Conservation (phyloP, 2,113 vertebrate genomes). For the Petaurus breviceps region DNA sequence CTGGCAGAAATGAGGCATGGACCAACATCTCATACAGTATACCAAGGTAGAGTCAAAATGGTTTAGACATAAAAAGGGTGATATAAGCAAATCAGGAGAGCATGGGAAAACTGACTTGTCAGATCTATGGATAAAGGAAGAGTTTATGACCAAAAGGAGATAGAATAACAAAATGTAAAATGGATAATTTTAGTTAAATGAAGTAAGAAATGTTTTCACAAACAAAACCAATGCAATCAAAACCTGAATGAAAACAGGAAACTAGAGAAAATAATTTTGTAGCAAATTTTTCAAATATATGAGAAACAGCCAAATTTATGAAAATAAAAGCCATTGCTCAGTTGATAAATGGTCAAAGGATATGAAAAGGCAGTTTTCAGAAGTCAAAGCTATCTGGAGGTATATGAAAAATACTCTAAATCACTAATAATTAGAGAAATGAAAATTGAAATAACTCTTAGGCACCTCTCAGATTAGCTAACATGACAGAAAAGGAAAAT, state of each 20-base stretch:
- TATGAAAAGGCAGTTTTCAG: neutral
- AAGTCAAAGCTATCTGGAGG: neutral
- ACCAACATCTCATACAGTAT: too few species aligned
- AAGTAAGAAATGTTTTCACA: neutral
- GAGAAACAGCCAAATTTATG: neutral
- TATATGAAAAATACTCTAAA: neutral
- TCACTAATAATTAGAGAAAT: neutral
- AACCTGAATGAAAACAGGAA: neutral
- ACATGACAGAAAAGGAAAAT: neutral
- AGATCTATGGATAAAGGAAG: neutral
- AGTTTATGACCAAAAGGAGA: neutral
- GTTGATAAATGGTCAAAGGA: neutral
- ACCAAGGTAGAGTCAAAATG: neutral
- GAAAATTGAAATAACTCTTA: neutral
- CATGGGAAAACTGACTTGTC: neutral
- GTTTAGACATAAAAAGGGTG: neutral
- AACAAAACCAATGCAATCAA: neutral
- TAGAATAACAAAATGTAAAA: neutral
- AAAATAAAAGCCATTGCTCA: neutral
- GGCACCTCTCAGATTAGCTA: neutral
- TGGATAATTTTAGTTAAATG: neutral
- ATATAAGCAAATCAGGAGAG: neutral
- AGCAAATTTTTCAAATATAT: neutral
- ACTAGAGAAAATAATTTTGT: too few species aligned
- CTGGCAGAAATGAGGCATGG: neutral